Percentiles rank a stretch among this genome's conserved stretches.
Evolutionary conservation across 2,888 invertebrate species (phyloP).

Genomic region (Pteria penguin): DNA sequence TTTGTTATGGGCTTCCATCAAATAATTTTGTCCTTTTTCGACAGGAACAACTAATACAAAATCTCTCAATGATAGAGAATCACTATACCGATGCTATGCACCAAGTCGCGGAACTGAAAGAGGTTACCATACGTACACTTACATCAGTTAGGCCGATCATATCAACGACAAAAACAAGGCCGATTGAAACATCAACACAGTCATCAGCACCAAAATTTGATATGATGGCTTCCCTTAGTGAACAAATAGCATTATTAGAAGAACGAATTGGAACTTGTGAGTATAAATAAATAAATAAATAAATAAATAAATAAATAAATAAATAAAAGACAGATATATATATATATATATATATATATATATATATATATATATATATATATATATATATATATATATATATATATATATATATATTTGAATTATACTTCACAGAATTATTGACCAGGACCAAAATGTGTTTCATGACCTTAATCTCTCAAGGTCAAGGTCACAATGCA

Average conservation of each 20-base stretch:
- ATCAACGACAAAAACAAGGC: background rate
- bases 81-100: slow-evolving; percentile 1
- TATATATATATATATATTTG: no score
- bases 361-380: no score
- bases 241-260: slow-evolving; percentile 16
- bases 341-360: no score
- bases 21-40: no score
- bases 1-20: no score
- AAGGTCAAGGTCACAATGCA: no score
- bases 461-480: no score
- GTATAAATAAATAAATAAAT: background rate
- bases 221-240: slow-evolving; percentile 8
- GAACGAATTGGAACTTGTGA: slow-evolving; percentile 20
- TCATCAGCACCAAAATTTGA: background rate
- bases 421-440: background rate
- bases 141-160: slow-evolving; percentile 1
- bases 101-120: slow-evolving; percentile 11
- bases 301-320: no score
- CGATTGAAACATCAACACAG: background rate
- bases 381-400: no score
- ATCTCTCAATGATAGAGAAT: slow-evolving; percentile 2
- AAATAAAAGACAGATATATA: no score
- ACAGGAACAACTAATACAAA: slow-evolving; percentile 9
- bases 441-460: background rate
- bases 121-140: slow-evolving; percentile 17